phyloP scores from a whole-genome alignment of 2,113 vertebrate genomes.

The Anoura caudifer region DNA sequence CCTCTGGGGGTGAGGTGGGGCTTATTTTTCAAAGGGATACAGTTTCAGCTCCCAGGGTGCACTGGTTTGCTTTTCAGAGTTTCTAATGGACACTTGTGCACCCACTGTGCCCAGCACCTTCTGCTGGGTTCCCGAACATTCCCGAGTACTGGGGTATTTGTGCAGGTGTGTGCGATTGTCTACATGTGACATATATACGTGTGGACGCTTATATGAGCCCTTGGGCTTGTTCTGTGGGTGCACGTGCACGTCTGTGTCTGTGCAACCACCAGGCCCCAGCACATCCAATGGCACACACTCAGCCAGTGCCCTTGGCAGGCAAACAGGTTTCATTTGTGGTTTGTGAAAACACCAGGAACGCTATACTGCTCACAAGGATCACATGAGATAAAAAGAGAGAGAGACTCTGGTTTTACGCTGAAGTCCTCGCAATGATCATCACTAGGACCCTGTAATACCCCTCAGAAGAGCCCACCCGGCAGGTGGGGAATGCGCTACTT shows the following conservation, averaged over 20 bases:
- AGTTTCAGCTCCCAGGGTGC: background rate
- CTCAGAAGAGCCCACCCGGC: background rate
- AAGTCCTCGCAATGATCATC: background rate
- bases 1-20: background rate
- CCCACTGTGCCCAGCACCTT: background rate
- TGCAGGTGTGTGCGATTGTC: background rate
- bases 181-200: rapidly evolving
- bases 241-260: background rate
- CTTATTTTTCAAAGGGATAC: constrained; percentile 5
- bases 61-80: background rate
- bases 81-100: no score
- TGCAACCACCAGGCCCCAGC: background rate
- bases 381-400: background rate
- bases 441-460: background rate
- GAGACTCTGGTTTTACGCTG: background rate
- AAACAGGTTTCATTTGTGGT: background rate
- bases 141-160: background rate
- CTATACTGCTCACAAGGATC: background rate
- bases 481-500: background rate
- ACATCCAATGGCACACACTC: background rate
- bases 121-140: background rate
- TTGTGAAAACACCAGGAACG: background rate
- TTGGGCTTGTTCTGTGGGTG: background rate
- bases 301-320: background rate
- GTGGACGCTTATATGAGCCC: background rate